Percentiles rank a stretch among this genome's conserved stretches.
Conservation (phyloP, 2,888 invertebrate species). For the Sarcophaga subvicina region DNA sequence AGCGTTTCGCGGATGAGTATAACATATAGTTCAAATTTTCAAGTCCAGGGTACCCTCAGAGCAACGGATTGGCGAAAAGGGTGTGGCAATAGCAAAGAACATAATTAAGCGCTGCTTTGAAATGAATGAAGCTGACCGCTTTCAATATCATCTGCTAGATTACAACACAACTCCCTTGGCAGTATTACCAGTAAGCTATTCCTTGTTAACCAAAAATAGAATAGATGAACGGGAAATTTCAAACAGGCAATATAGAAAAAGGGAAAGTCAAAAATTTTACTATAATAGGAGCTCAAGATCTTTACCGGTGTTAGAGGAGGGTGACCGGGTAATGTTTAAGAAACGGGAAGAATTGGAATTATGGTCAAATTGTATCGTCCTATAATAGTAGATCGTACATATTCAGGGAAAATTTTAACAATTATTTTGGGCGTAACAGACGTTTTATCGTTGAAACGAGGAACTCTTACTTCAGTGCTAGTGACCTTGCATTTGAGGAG, state of each 20-base stretch:
- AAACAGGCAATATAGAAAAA: no score
- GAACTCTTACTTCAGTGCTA: slow-evolving; percentile 24
- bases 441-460: slow-evolving; percentile 27
- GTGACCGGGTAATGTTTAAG: slow-evolving; percentile 61
- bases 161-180: slow-evolving; percentile 60
- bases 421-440: slow-evolving; percentile 16
- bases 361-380: slow-evolving; percentile 13
- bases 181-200: not conserved
- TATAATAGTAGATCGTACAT: not conserved
- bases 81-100: slow-evolving; percentile 49
- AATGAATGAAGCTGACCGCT: slow-evolving; percentile 28
- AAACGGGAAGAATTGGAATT: slow-evolving; percentile 38
- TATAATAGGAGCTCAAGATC: no score
- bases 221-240: no score
- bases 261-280: no score
- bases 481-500: slow-evolving; percentile 16
- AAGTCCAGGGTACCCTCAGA: slow-evolving; percentile 65
- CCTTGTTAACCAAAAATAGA: no score
- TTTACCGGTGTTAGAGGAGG: slow-evolving; percentile 24
- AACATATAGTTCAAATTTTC: slow-evolving; percentile 53
- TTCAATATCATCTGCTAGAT: slow-evolving; percentile 62
- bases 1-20: slow-evolving; percentile 27
- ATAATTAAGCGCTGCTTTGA: not conserved
- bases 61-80: slow-evolving; percentile 69
- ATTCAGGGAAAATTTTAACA: no score